A percentile compares a stretch with the other conserved stretches of the same genome.
phyloP scores from a whole-genome alignment of 2,113 vertebrate species.

The Larimichthys polyactis region DNA sequence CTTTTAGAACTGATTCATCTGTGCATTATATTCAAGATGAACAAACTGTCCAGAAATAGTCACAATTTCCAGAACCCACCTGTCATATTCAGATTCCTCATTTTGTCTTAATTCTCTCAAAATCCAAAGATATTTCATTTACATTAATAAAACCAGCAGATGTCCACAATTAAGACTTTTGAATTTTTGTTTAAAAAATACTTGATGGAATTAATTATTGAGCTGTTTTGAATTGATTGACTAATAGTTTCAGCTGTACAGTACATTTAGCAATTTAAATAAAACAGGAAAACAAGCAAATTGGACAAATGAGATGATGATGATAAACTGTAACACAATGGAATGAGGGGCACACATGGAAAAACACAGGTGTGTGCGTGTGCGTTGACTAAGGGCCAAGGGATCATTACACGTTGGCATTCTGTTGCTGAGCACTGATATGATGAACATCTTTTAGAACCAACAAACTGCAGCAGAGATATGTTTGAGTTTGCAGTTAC shows the following conservation, averaged over 20 bases:
- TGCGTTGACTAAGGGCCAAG: not conserved
- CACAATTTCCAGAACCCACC: not conserved
- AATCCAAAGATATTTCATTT: not conserved
- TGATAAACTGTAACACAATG: not conserved
- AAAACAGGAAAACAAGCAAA: not conserved
- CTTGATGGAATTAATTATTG: not conserved
- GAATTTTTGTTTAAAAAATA: not conserved
- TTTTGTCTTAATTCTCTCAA: not conserved
- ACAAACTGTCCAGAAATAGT: not conserved
- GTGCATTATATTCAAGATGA: not conserved
- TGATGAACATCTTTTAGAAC: not conserved
- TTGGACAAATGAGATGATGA: not conserved
- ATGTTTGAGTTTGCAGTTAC: not conserved
- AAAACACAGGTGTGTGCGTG: not conserved
- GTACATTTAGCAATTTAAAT: not conserved
- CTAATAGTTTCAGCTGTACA: not conserved
- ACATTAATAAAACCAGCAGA: not conserved
- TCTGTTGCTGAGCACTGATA: not conserved
- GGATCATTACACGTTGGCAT: not conserved
- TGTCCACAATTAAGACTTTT: not conserved
- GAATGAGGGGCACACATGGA: not conserved
- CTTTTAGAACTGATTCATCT: not conserved
- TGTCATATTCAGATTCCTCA: not conserved
- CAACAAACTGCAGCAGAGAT: not conserved
- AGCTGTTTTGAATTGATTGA: not conserved